These are phyloP conservation scores for Corythornis cristatus DNA, from an alignment of 2,113 vertebrate species.

Conservation along the genomic window DNA sequence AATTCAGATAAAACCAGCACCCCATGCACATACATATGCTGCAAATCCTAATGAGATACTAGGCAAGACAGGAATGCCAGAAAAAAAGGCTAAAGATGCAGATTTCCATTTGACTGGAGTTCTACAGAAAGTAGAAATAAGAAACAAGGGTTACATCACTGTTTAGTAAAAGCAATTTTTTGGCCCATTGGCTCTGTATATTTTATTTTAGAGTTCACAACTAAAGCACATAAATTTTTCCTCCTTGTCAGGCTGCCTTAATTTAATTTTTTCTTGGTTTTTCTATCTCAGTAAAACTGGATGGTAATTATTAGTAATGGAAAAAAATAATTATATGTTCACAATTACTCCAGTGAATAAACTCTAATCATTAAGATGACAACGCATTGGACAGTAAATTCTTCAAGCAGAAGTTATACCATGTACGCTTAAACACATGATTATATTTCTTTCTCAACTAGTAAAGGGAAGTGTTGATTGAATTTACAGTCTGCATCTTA, in stretches of 20 bases:
- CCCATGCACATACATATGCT: not conserved
- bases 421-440: not conserved
- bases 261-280: conserved; percentile 7
- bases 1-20: not conserved
- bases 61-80: not conserved
- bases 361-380: conserved; percentile 19
- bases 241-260: not conserved
- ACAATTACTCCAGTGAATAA: conserved; percentile 30
- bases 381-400: conserved; percentile 16
- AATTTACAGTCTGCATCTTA: not conserved
- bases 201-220: conserved; percentile 23
- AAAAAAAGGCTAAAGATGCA: not conserved
- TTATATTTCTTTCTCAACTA: conserved; percentile 5
- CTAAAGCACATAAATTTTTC: not conserved
- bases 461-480: not conserved
- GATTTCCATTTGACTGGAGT: conserved; percentile 8
- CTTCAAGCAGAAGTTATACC: conserved; percentile 15
- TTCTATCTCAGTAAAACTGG: conserved; percentile 8
- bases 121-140: not conserved
- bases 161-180: conserved; percentile 46
- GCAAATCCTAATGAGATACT: not conserved
- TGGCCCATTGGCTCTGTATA: conserved; percentile 34
- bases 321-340: conserved; percentile 52
- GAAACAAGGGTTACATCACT: conserved; percentile 15
- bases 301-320: conserved; percentile 49